Evolutionary conservation across 2,888 invertebrate species (phyloP), one percentile per base, ranked within the genome.

Genomic region (Euzetes globulus): DNA sequence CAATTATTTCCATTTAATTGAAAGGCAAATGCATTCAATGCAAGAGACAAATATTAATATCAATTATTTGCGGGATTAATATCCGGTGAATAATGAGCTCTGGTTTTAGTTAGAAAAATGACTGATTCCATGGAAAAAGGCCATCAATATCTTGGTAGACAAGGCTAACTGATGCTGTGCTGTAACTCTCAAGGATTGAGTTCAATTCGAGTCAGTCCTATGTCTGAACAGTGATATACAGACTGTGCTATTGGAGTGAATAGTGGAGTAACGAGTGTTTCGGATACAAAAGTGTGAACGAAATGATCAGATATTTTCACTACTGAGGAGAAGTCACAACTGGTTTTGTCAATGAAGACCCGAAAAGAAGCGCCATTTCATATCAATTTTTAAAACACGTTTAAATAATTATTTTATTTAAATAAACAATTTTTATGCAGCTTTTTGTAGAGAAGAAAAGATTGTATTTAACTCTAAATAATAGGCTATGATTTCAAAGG

Each of bases 141-240:
- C 41, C 41, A 41, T 41, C 41, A 41, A 41, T 41, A 41, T 41
- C 41, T 22, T 1, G 13, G 11, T 25, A 6, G 22, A 6, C 1
- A 25, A 25, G 25, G 6, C 29, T 58, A 22, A 29, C 11, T 27
- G 19, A 29, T 22, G 29, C 29, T 17, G 15, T 58, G 27, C 11
- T 27, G 27, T 58, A 22, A 1, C 29, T 29, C 15, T 25, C 19
- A 2, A 27, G 27, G 58, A 58, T 58, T 58, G 58, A 58, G 58
- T 58, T 58, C 58, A 58, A 29, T 58, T 58, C 58, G 25, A 19
- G 27, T 29, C 58, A 58, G 22, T 27, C 41, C 22, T 58, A 58
- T 58, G 58, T 58, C 63, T 58, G 58, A 58, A 58, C 63, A 65
- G 37, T 65, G 37, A 65, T 65, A 65, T 65, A 65, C 37, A 58